A percentile compares a stretch with the other conserved stretches of the same genome.
Evolutionary conservation across 2,888 invertebrate genomes (phyloP).

Genomic region (Clanis bilineata): DNA sequence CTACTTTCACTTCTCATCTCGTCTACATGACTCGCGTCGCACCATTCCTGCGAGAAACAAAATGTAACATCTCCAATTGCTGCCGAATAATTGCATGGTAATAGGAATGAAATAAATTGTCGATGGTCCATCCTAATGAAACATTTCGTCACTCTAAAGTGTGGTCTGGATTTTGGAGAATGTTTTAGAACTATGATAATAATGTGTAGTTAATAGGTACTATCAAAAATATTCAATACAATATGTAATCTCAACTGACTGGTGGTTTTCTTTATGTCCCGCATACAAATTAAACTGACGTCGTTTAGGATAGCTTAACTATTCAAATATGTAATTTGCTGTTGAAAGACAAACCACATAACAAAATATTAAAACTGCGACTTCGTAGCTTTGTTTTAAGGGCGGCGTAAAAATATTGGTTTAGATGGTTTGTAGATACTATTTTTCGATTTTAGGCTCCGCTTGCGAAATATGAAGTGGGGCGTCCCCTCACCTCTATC

Average conservation of each 20-base stretch:
- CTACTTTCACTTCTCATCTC: neutral
- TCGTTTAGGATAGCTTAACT: too few species aligned
- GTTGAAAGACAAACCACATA: too few species aligned
- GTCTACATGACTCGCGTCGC: neutral
- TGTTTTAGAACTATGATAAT: neutral
- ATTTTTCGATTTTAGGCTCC: too few species aligned
- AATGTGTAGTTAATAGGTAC: neutral
- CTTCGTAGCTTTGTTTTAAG: too few species aligned
- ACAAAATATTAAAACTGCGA: too few species aligned
- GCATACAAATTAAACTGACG: neutral
- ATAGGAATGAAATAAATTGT: neutral
- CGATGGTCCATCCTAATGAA: neutral
- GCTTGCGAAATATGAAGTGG: too few species aligned
- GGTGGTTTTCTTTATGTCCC: neutral
- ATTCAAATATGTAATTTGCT: too few species aligned
- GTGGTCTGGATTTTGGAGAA: neutral
- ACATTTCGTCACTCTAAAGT: neutral
- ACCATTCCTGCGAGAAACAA: neutral
- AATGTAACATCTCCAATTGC: neutral
- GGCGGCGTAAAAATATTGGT: too few species aligned
- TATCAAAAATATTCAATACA: neutral
- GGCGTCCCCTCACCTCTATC: too few species aligned
- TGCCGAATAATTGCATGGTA: neutral
- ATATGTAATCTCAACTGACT: neutral
- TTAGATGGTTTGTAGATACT: too few species aligned